Base-by-base conservation (phyloP, 2,113 vertebrate species). In the Promerops cafer region DNA sequence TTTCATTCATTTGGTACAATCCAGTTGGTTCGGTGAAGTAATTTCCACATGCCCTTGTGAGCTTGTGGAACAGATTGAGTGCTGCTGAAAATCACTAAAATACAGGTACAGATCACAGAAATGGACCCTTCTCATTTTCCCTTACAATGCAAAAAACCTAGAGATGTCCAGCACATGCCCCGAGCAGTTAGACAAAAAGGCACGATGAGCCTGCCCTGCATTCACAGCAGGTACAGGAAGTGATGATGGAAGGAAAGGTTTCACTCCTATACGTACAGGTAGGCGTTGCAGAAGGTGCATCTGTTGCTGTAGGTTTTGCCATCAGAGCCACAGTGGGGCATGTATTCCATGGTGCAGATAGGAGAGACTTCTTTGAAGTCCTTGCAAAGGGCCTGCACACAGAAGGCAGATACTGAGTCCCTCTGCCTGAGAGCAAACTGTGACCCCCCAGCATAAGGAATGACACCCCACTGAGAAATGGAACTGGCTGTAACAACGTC, bases 271-370 rank as follows among this genome's bases (percentile, higher is more conserved):
- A 96, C 96, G 1, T 97, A 98, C 97, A 94, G 13, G 54, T 97
- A 97, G 63, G 97, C 97, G 3, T 95, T 94, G 88, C 96, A 97
- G 88, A 98, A 96, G 8, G 0, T 0, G 80, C 97, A 97, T 54
- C 0, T 47, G 78, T 98, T 98, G 59, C 69, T 0, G 7, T 97
- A 97, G 45, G 93, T 97, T 82, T 84, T 63, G 37, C 97, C 97
- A 56, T 98, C 96, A 70, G 98, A 98, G 66, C 95, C 97, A 2
- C 98, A 98, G 71, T 98, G 95, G 28, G 97, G 88, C 1, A 74
- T 0, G 27, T 82, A 79, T 3, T 96, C 79, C 92, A 69, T 0
- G 37, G 90, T 68, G 72, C 96, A 97, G 0, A 64, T 0, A 4
- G 4, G 0, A 37, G 84, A 28, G 5, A 37, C 5, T 28, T 75